These are phyloP conservation scores for Aplocera efformata DNA, from an alignment of 2,888 invertebrate species.

Conservation along the genomic window DNA sequence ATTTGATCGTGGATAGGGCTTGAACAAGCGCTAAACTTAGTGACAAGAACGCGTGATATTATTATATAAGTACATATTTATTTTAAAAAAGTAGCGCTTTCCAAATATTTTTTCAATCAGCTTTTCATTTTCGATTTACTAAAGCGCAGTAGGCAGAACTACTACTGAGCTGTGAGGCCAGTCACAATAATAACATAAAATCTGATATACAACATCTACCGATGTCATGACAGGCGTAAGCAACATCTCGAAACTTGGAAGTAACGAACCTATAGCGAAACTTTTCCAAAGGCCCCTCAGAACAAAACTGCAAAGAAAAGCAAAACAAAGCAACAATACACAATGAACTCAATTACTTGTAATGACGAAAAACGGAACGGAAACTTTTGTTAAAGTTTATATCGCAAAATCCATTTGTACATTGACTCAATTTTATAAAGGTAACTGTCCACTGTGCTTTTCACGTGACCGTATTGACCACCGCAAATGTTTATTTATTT, in stretches of 20 bases:
- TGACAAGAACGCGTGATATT: too few relatives aligned
- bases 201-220: not conserved
- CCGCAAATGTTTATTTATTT: too few relatives aligned
- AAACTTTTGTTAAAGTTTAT: slow-evolving; percentile 7
- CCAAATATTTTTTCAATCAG: too few relatives aligned
- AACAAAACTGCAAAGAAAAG: slow-evolving; percentile 6
- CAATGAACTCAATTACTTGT: slow-evolving; percentile 15
- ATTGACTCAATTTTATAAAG: slow-evolving; percentile 16
- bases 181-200: too few relatives aligned
- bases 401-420: slow-evolving; percentile 18
- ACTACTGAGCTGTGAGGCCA: too few relatives aligned
- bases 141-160: too few relatives aligned
- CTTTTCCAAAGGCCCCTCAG: not conserved
- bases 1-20: too few relatives aligned
- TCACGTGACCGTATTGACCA: too few relatives aligned
- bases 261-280: not conserved
- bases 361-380: slow-evolving; percentile 11
- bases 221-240: not conserved
- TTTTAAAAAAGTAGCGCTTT: too few relatives aligned
- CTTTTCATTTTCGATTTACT: too few relatives aligned
- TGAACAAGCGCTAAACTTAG: too few relatives aligned
- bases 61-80: too few relatives aligned
- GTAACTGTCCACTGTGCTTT: slow-evolving; percentile 4
- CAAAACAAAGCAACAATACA: slow-evolving; percentile 10
- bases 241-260: not conserved